Conservation (phyloP, 2,113 vertebrate genomes). For the Lophius piscatorius region DNA sequence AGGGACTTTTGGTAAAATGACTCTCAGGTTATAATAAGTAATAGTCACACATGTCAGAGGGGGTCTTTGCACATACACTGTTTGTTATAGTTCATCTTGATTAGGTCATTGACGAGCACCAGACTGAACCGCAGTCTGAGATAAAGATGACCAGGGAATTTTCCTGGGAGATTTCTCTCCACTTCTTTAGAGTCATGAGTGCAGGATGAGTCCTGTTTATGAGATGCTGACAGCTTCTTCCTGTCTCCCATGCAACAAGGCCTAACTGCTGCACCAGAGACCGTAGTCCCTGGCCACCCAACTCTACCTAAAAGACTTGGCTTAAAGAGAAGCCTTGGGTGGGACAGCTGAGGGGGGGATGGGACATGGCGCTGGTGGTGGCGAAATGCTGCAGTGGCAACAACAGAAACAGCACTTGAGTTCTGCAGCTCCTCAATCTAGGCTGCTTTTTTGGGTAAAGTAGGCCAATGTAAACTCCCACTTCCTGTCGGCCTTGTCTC, state of each 20-base stretch:
- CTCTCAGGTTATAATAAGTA: slow-evolving; percentile 39
- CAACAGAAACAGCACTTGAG: slow-evolving; percentile 59
- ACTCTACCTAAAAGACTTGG: slow-evolving; percentile 63
- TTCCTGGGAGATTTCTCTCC: slow-evolving; percentile 49
- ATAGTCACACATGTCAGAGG: slow-evolving; percentile 33
- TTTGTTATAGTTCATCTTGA: slow-evolving; percentile 16
- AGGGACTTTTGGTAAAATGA: neutral
- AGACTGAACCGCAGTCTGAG: slow-evolving; percentile 15
- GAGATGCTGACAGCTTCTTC: slow-evolving; percentile 80
- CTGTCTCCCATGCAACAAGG: slow-evolving; percentile 75
- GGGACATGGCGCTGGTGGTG: slow-evolving; percentile 46
- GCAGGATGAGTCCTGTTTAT: slow-evolving; percentile 78
- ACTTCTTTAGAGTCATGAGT: slow-evolving; percentile 60
- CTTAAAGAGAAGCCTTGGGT: slow-evolving; percentile 58
- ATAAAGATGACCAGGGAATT: slow-evolving; percentile 20
- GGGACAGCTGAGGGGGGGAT: slow-evolving; percentile 67
- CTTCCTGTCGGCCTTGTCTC: slow-evolving; percentile 80
- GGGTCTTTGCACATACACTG: neutral
- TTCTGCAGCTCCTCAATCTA: slow-evolving; percentile 45
- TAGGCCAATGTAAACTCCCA: slow-evolving; percentile 82
- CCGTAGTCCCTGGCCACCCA: slow-evolving; percentile 56
- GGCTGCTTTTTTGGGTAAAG: slow-evolving; percentile 70
- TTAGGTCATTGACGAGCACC: slow-evolving; percentile 13
- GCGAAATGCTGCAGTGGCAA: slow-evolving; percentile 43
- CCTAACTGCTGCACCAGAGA: slow-evolving; percentile 60